These are phyloP conservation scores for pig (Sus scrofa) DNA, from an alignment of 2,113 vertebrate genomes.

Conservation along the genomic window T2T-Sscrofa CM000826.6:83264001-83264500, in stretches of 20 bases:
- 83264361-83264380: background rate
- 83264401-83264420: constrained; percentile 22
- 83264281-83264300: background rate
- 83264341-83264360: background rate
- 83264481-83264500: background rate
- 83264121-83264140: background rate
- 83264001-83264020: constrained; percentile 28
- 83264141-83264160: constrained; percentile 36
- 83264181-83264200: background rate
- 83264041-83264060: constrained; percentile 23
- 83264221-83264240: constrained; percentile 20
- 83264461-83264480: background rate
- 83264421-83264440: constrained; percentile 57
- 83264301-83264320: background rate
- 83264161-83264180: constrained; percentile 27
- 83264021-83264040: background rate
- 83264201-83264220: constrained; percentile 7
- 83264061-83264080: constrained; percentile 54
- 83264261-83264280: constrained; percentile 14
- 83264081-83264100: background rate
- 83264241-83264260: background rate
- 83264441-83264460: background rate
- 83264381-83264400: background rate
- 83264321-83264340: constrained; percentile 24
- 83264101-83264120: background rate